Evolutionary conservation across 2,888 invertebrate species (phyloP), one percentile per base, ranked within the genome.

Genomic region (Neoaliturus tenellus): DNA sequence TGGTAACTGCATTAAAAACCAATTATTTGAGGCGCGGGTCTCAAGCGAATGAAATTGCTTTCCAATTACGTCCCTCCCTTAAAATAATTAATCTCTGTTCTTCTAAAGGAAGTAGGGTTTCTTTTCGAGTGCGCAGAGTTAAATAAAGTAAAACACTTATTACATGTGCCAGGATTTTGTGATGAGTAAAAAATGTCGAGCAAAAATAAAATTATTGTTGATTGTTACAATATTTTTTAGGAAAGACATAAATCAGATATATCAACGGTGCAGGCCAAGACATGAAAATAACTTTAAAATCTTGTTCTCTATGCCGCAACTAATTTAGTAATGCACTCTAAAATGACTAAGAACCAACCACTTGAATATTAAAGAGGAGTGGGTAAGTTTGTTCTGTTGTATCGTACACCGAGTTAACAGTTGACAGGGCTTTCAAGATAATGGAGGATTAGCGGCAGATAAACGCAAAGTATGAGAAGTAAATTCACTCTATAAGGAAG

Each of bases 391-490:
- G 62, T 31, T 28, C 62, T 5, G 62, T 14, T 62, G 62, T 28
- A 62, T 10, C 62, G 28, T 62, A 62, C 62, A 62, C 28, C 28
- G 31, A 62, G 62, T 55, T 55, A 31, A 28, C 62, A 62, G 62
- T 62, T 62, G 62, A 62, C 62, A 62, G 14, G 62, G 62, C 62
- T 62, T 62, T 62, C 62, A 62, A 28, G 62, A 62, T 62, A 62
- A 62, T 62, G 62, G 62, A 62, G 31, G 62, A 62, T 62, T 62
- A 62, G 62, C 4, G 62, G 62, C 10, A 62, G 62, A 28, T 62
- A 28, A 62, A 62, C 62, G 14, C 62, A 62, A 62, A 62, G 62
- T 62, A 62, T 62, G 62, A 25, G n/a, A 14, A 31, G 62, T 28
- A 62, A 62, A 62, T 62, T 62, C 31, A 62, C 31, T 31, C 14